These are phyloP conservation scores for Arvicanthis niloticus DNA, from an alignment of 2,113 vertebrate species.

Conservation along the genomic window DNA sequence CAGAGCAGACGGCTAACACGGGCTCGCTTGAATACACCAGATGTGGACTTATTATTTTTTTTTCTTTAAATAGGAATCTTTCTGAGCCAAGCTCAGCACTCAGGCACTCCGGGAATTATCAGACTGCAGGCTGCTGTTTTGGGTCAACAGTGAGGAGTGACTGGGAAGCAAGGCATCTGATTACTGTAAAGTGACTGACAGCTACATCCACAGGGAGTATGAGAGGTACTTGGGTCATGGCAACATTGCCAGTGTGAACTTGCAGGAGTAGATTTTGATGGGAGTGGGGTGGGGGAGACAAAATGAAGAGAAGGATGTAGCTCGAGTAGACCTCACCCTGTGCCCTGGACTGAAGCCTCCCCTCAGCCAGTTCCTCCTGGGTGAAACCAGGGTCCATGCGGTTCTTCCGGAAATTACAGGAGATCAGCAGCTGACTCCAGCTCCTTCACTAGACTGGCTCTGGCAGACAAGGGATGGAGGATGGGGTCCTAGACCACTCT, in stretches of 20 bases:
- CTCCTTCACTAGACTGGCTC: neutral
- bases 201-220: neutral
- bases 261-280: neutral
- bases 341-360: neutral
- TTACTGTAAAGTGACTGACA: neutral
- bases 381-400: neutral
- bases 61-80: neutral
- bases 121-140: neutral
- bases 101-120: neutral
- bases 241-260: neutral
- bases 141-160: constrained; percentile 15
- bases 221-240: neutral
- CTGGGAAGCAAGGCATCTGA: neutral
- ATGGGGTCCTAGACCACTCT: neutral
- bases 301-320: neutral
- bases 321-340: neutral
- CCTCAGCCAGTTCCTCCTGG: neutral
- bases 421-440: neutral
- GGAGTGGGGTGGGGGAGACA: neutral
- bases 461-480: neutral
- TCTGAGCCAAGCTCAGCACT: neutral
- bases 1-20: neutral
- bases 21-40: neutral
- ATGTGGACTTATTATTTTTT: neutral
- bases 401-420: neutral